Percentiles rank a stretch among this genome's conserved stretches.
Conservation (phyloP, 2,797 vertebrate species). For the Steatocranus sp. region DNA sequence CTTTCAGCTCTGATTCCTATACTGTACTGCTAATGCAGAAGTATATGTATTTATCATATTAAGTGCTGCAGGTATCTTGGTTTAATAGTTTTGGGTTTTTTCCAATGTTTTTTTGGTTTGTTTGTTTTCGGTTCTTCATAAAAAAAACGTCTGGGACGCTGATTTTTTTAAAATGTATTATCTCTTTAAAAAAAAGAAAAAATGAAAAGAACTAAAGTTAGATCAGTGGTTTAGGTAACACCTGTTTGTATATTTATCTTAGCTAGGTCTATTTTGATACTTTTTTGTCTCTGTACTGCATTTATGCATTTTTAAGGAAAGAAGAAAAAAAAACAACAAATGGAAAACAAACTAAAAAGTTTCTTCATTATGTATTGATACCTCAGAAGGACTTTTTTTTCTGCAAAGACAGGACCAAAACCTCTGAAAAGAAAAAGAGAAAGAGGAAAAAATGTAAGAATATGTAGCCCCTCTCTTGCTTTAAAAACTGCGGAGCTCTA, state of each 20-base stretch:
- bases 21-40: conserved; percentile 81
- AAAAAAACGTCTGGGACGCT: conserved; percentile 82
- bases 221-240: conserved; percentile 86
- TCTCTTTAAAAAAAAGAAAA: conserved; percentile 64
- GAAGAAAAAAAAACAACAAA: conserved; percentile 68
- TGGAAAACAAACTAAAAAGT: conserved; percentile 77
- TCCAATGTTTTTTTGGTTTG: conserved; percentile 31
- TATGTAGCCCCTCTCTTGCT: conserved; percentile 81
- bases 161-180: conserved; percentile 79
- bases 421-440: conserved; percentile 72
- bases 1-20: conserved; percentile 79
- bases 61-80: conserved; percentile 81
- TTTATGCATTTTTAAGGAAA: conserved; percentile 87
- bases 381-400: conserved; percentile 84
- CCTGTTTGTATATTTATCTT: conserved; percentile 90
- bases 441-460: conserved; percentile 62
- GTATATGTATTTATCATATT: conserved; percentile 84
- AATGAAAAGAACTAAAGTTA: conserved; percentile 75
- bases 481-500: conserved; percentile 70
- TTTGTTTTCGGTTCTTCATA: conserved; percentile 67
- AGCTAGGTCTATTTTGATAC: conserved; percentile 89
- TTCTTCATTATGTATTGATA: conserved; percentile 80
- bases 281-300: conserved; percentile 86
- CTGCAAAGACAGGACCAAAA: conserved; percentile 84
- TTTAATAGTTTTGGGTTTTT: conserved; percentile 63